These are phyloP conservation scores for Adelognathus sp. DNA, from an alignment of 2,888 invertebrate genomes.

Conservation along the genomic window DNA sequence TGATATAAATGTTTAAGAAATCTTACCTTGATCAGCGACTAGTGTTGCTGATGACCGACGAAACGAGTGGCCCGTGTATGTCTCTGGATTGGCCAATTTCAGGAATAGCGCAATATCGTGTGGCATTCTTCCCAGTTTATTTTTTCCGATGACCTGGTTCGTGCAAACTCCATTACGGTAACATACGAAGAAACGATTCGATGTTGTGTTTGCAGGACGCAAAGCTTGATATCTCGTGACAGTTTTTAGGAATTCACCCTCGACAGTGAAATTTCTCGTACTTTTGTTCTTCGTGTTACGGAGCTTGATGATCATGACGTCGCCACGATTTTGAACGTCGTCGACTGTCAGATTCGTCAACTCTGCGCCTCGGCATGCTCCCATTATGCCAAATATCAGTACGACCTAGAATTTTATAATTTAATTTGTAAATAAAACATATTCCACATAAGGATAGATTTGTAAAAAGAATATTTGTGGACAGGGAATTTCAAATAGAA, in stretches of 20 bases:
- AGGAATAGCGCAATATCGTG: constrained; percentile 29
- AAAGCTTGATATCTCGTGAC: constrained; percentile 41
- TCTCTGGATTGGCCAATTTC: constrained; percentile 36
- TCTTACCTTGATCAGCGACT: constrained; percentile 5
- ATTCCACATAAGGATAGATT: too few relatives aligned
- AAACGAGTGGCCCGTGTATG: constrained; percentile 39
- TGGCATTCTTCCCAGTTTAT: constrained; percentile 53
- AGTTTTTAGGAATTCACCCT: constrained; percentile 32
- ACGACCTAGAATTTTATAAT: constrained; percentile 50
- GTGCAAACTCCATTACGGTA: constrained; percentile 51
- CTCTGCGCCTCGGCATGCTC: constrained; percentile 48
- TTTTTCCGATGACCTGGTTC: constrained; percentile 46
- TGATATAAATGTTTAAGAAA: neutral
- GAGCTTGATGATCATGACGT: constrained; percentile 40
- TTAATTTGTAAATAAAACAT: constrained; percentile 11
- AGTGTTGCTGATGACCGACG: constrained; percentile 41
- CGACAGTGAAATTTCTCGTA: constrained; percentile 44
- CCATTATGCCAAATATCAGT: constrained; percentile 54
- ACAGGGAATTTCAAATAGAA: too few relatives aligned
- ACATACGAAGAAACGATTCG: constrained; percentile 49
- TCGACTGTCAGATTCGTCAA: constrained; percentile 34
- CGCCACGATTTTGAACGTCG: constrained; percentile 38
- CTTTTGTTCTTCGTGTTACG: constrained; percentile 40
- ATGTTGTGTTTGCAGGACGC: constrained; percentile 32
- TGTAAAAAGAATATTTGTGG: too few relatives aligned